Evolutionary conservation across 1,140 invertebrate species (phyloP), one percentile per base, ranked within the genome.

Genomic region (Ylistrum balloti): DNA sequence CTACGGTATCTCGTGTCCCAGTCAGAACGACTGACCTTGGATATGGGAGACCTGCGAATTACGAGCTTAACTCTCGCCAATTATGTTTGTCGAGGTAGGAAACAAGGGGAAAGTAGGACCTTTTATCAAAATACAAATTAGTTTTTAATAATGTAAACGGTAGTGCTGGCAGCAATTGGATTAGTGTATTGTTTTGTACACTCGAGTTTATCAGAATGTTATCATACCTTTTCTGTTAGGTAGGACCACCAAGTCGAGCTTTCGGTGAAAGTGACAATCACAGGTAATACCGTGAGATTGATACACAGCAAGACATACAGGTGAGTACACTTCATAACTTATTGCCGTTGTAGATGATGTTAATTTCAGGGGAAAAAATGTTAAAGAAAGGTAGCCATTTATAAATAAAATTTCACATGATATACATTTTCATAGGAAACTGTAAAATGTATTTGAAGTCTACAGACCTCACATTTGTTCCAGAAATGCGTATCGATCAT

Each of bases 121-220:
- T 74, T 74, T 74, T 74, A 74, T 74, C 56, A 74, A 74, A 74
- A 74, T 28, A 9, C 56, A 74, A 74, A 74, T 74, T 74, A 74
- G 56, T 74, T 74, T 74, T 74, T 74, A 74, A 74, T 74, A 74
- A 74, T 74, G n/a, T 74, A 28, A 74, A 74, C 56, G 56, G n/a
- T 74, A 28, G 56, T 28, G 22, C 28, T 74, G 56, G 56, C 56
- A 74, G 56, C 9, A 74, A 74, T 74, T 5, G n/a, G 56, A 74
- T 74, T 74, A 74, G 56, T 74, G 56, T 74, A 74, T 74, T 28
- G 56, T 74, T 74, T 74, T n/a, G 9, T 28, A 28, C 22, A 9
- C 22, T 7, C 56, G n/a, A 5, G 56, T 74, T 74, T 74, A 74
- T 74, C 56, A 17, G 22, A 28, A 74, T 74, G 56, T 74, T 74